phyloP scores from a whole-genome alignment of 2,797 vertebrate genomes.

The Tiaroga cobitis region DNA sequence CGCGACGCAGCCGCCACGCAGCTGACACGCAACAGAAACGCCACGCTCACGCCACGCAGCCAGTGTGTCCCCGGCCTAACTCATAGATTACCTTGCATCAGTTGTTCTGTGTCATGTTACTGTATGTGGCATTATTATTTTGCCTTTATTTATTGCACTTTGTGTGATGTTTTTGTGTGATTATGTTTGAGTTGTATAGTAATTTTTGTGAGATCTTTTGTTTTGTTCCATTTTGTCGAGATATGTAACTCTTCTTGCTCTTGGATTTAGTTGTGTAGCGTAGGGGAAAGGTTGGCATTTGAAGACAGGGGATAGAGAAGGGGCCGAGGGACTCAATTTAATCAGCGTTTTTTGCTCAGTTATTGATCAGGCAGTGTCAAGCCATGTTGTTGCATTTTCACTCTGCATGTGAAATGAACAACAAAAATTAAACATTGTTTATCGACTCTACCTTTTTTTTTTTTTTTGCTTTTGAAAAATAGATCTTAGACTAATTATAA shows the following conservation, averaged over 20 bases:
- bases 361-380: conserved; percentile 58
- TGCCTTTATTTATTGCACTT: not conserved
- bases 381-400: conserved; percentile 43
- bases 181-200: not conserved
- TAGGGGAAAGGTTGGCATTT: conserved; percentile 45
- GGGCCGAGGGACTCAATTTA: conserved; percentile 43
- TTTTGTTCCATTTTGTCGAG: not conserved
- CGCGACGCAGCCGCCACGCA: too few species aligned
- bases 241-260: not conserved
- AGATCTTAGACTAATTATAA: conserved; percentile 15
- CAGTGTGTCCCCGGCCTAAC: too few species aligned
- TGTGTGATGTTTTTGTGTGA: not conserved
- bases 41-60: too few species aligned
- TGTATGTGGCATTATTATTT: not conserved
- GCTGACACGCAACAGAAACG: too few species aligned
- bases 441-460: not conserved
- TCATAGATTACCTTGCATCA: not conserved
- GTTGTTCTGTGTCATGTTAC: not conserved
- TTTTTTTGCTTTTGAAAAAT: not conserved
- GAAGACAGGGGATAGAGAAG: conserved; percentile 1
- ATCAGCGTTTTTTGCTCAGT: conserved; percentile 55
- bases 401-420: conserved; percentile 46
- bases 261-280: not conserved
- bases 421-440: conserved; percentile 27
- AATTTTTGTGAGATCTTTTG: not conserved